A percentile compares a stretch with the other conserved stretches of the same genome.
Conservation (phyloP, 2,797 vertebrate species). For the Megaceryle alcyon region DNA sequence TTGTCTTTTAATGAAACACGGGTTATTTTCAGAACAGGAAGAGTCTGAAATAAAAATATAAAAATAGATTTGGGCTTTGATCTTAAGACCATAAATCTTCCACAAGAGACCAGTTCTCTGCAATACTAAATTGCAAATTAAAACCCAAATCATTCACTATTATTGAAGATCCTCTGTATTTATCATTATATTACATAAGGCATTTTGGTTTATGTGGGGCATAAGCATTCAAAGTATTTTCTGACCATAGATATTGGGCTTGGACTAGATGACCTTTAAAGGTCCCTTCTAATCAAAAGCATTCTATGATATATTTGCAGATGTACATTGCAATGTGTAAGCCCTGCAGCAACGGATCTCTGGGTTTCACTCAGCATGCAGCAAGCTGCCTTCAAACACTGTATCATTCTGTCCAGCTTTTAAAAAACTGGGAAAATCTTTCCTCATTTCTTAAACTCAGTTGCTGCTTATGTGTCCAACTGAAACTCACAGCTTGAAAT, state of each 20-base stretch:
- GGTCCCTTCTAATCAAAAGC: not conserved
- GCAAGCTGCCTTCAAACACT: not conserved
- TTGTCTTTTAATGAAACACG: not conserved
- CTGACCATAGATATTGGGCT: not conserved
- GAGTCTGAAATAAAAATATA: not conserved
- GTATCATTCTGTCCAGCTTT: not conserved
- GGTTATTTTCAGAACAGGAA: not conserved
- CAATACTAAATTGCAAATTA: not conserved
- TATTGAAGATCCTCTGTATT: not conserved
- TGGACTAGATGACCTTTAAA: not conserved
- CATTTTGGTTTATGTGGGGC: not conserved
- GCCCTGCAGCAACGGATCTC: not conserved
- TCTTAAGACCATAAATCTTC: not conserved
- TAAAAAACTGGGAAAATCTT: slow-evolving; percentile 11
- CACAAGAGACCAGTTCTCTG: not conserved
- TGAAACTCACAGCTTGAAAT: slow-evolving; percentile 30
- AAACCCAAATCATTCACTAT: not conserved
- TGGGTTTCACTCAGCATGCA: not conserved
- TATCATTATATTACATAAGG: not conserved
- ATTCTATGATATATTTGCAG: not conserved
- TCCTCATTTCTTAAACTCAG: not conserved
- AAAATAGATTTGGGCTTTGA: not conserved
- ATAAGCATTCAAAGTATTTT: not conserved
- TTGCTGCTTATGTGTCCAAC: not conserved
- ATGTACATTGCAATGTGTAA: not conserved